Evolutionary conservation across 1,140 invertebrate genomes (phyloP), one percentile per base, ranked within the genome.

Genomic region (Drosophila fuyamai): DNA sequence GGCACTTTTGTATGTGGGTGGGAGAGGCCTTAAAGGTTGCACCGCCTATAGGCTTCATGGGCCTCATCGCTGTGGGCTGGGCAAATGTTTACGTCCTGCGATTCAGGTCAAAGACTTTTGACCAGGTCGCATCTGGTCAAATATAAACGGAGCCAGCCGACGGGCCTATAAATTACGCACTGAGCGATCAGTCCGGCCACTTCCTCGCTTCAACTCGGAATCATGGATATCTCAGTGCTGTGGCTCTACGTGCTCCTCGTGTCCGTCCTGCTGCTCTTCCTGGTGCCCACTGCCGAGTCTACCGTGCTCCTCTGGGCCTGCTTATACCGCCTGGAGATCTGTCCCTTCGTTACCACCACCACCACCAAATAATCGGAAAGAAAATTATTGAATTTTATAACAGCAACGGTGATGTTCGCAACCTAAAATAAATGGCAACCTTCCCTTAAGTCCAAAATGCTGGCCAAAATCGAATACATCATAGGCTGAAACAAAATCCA

Each of bases 291-390:
- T 10, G 75, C 60, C 2, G 76, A 89, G 44, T 72, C 85, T 0
- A 89, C 85, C 0, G 14, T 81, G n/a, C 55, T 89, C 0, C 23
- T 89, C 0, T 78, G 79, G 41, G 80, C 84, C 16, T 89, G 84
- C 5, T 8, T 84, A 5, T 83, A 48, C n/a, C 68, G 80, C 1
- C 57, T 88, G 35, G 27, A 35, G 7, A 59, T 89, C 14, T 89
- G 84, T 62, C 84, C 84, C 12, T 89, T 84, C 56, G 4, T 23
- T 23, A 70, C 23, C 9, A 80, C 81, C 38, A 77, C 81, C 8
- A 79, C 61, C 2, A 23, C 18, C 0, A n/a, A 16, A 27, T 50
- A 10, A 40, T 44, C 4, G 14, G 38, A 16, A 7, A 32, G 18
- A 5, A 46, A 46, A 12, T 16, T 9, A 10, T 16, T 18, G 14